Percentiles rank a stretch among this genome's conserved stretches.
phyloP scores from a whole-genome alignment of 2,113 vertebrate species.

The Neogale vison region DNA sequence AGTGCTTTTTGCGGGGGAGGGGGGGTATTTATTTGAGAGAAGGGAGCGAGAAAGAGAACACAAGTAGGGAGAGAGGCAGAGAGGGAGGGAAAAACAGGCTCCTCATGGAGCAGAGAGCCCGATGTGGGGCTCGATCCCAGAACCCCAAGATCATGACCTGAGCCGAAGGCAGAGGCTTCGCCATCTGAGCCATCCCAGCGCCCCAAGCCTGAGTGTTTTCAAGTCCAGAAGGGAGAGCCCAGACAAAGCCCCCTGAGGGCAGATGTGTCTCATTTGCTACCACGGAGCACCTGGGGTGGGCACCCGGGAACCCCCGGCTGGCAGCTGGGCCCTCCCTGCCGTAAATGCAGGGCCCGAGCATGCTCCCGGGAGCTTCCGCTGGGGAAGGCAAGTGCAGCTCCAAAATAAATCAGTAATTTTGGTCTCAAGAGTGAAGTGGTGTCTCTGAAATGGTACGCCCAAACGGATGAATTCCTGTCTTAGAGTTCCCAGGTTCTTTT shows the following conservation, averaged over 20 bases:
- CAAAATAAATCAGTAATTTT: not conserved
- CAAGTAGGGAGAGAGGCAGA: too few relatives aligned
- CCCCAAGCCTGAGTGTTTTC: not conserved
- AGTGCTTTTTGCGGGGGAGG: too few relatives aligned
- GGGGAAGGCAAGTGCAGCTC: not conserved
- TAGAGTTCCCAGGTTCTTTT: not conserved
- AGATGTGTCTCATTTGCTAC: not conserved
- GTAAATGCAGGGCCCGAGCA: accelerated
- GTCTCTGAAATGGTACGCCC: not conserved
- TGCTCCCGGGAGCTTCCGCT: not conserved
- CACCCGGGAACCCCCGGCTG: not conserved
- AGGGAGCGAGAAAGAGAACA: too few relatives aligned
- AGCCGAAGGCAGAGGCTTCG: too few relatives aligned
- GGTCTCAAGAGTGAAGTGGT: not conserved
- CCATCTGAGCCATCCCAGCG: too few relatives aligned
- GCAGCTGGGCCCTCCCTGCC: not conserved
- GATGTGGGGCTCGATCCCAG: too few relatives aligned
- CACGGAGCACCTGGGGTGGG: accelerated
- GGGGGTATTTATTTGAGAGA: too few relatives aligned
- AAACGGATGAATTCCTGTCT: not conserved
- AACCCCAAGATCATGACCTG: too few relatives aligned
- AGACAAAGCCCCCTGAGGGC: not conserved
- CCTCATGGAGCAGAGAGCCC: too few relatives aligned
- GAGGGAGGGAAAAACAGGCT: too few relatives aligned
- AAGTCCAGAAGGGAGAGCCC: not conserved